Evolutionary conservation across 37 sponge, comb jelly and placozoan species (phyloP), one percentile per base, ranked within the genome.

Genomic region (Halichondria panicea): DNA sequence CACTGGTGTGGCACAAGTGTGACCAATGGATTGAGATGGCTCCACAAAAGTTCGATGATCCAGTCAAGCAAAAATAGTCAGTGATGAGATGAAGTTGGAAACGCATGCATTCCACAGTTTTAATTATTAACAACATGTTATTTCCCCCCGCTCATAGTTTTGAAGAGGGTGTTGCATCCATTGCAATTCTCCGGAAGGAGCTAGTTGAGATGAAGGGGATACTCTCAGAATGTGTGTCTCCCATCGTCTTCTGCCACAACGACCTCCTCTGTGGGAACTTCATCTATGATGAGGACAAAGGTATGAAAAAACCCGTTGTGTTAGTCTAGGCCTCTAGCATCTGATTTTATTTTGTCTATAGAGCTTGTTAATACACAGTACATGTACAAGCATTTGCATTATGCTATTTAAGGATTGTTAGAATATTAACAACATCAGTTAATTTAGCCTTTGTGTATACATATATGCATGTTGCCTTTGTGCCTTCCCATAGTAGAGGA

Each of bases 181-280:
- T 19, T 34, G 80, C 53, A 2, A 18, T 63, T 19, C n/a, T 57
- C 34, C 52, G 57, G 38, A 79, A 42, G 5, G 48, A 79, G 24
- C 22, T 35, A 36, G 59, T 52, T 36, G 41, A 38, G 66, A 27
- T 78, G 36, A 58, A 61, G 41, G 48, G 12, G 3, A 72, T 66
- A 53, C 60, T 80, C 3, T 24, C 24, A 32, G 75, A 68, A 1
- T 40, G 63, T 30, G 61, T 21, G 18, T 73, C 76, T 4, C 76
- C 78, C 24, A 55, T 88, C 52, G 89, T 88, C 0, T 88, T 88
- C 76, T 86, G 94, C 41, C 90, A 89, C 64, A 89, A 89, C 57
- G 94, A 93, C 54, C 80, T 82, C 15, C 68, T 85, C 21, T 43
- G 55, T 38, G 83, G 75, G 12, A 89, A 93, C 43, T 25, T 89